phyloP scores from a whole-genome alignment of 2,797 vertebrate genomes.

The Bradypodion ventrale region DNA sequence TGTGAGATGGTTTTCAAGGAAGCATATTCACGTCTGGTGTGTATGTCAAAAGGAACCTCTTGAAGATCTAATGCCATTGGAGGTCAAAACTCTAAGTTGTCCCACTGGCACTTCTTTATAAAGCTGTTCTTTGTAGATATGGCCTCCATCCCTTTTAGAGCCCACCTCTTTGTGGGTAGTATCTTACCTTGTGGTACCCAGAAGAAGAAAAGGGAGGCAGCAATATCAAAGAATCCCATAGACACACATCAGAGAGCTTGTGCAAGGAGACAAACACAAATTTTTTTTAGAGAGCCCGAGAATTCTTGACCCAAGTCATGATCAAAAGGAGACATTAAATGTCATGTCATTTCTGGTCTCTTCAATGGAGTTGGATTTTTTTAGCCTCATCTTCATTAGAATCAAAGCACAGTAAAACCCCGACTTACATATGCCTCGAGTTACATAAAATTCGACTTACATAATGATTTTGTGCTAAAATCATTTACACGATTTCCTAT shows the following conservation, averaged over 20 bases:
- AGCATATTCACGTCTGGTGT: background rate
- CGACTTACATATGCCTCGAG: too few relatives aligned
- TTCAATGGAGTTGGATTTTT: conserved; percentile 73
- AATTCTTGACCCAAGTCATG: conserved; percentile 74
- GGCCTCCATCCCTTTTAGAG: conserved; percentile 64
- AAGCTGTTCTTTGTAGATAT: conserved; percentile 60
- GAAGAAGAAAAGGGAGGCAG: background rate
- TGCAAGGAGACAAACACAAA: conserved; percentile 56
- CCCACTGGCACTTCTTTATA: background rate
- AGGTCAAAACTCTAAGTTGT: background rate
- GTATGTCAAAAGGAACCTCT: background rate
- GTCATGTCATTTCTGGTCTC: conserved; percentile 61
- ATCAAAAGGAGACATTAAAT: conserved; percentile 73
- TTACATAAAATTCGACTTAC: too few relatives aligned
- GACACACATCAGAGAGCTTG: conserved; percentile 69
- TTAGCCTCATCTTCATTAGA: conserved; percentile 67
- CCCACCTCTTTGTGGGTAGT: conserved; percentile 72
- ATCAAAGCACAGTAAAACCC: too few relatives aligned
- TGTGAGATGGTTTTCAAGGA: background rate
- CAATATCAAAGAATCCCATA: conserved; percentile 67
- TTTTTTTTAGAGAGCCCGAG: conserved; percentile 55
- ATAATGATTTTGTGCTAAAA: too few relatives aligned
- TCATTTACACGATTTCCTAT: too few relatives aligned
- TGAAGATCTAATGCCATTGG: too few relatives aligned
- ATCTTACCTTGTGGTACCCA: conserved; percentile 61